Evolutionary conservation across 1,140 invertebrate genomes (phyloP).

Genomic region (Formica selysi): DNA sequence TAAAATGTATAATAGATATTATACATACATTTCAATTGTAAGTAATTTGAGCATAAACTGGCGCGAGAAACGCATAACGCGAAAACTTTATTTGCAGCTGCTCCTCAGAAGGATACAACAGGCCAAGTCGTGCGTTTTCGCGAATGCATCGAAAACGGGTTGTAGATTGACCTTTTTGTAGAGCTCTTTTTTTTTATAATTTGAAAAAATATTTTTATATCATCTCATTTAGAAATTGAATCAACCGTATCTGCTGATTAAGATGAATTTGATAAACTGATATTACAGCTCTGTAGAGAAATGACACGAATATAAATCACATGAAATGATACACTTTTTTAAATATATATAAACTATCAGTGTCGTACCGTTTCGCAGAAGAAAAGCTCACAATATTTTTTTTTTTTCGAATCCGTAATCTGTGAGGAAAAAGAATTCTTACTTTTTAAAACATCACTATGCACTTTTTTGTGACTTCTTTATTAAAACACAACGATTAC

Average conservation of each 20-base stretch:
- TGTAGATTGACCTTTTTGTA: constrained; percentile 74
- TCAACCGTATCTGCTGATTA: constrained; percentile 2
- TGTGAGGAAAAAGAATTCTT: background rate
- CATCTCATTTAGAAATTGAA: constrained; percentile 58
- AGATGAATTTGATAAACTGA: constrained; percentile 23
- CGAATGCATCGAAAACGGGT: constrained; percentile 68
- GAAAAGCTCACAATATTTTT: background rate
- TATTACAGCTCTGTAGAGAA: background rate
- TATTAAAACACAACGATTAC: constrained; percentile 80
- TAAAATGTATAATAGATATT: no score
- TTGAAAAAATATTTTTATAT: constrained; percentile 51
- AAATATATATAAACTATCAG: background rate
- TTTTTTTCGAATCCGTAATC: background rate
- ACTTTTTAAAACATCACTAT: constrained; percentile 2
- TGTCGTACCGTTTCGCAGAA: background rate
- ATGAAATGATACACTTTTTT: background rate
- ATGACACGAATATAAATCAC: background rate
- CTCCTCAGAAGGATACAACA: constrained; percentile 79
- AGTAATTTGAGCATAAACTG: constrained; percentile 26
- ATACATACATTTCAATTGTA: background rate
- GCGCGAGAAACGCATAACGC: background rate
- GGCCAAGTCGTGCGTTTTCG: constrained; percentile 76
- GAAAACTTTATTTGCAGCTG: constrained; percentile 74
- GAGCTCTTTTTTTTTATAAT: constrained; percentile 14
- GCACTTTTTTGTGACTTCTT: constrained; percentile 60